Evolutionary conservation across 2,797 vertebrate species (phyloP).

Genomic region (Varecia variegata): DNA sequence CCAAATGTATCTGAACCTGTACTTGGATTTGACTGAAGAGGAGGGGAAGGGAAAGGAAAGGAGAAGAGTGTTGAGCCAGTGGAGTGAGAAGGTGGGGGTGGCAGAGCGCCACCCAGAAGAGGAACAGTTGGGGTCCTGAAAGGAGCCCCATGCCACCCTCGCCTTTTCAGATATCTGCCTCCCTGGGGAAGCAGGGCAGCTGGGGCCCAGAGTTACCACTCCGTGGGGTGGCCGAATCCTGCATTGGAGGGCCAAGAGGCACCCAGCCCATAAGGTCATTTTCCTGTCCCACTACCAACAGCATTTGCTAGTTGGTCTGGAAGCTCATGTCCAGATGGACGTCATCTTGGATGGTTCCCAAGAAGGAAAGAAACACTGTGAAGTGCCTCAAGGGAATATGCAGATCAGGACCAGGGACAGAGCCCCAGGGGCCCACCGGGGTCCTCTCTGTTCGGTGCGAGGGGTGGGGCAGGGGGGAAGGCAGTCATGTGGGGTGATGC

Average conservation of each 20-base stretch:
- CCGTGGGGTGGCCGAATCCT: background rate
- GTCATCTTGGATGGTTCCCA: background rate
- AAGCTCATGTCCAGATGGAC: background rate
- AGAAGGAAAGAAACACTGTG: background rate
- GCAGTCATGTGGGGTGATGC: too few relatives aligned
- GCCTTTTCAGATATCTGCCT: background rate
- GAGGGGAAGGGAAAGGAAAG: background rate
- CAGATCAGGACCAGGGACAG: background rate
- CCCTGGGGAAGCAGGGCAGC: background rate
- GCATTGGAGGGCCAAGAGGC: background rate
- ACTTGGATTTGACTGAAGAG: background rate
- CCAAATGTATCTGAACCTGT: background rate
- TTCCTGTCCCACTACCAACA: background rate
- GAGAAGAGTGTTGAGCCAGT: background rate
- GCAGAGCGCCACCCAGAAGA: background rate
- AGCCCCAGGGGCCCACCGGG: fast-evolving
- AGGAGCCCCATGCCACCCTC: background rate
- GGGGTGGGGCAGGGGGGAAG: too few relatives aligned
- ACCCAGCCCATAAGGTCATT: background rate
- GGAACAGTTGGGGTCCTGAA: background rate
- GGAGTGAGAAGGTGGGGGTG: background rate
- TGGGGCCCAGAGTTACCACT: background rate
- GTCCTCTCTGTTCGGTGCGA: background rate
- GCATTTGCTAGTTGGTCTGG: background rate
- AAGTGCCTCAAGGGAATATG: background rate